phyloP scores from a whole-genome alignment of 1,140 invertebrate species.

The Ridgeia piscesae region DNA sequence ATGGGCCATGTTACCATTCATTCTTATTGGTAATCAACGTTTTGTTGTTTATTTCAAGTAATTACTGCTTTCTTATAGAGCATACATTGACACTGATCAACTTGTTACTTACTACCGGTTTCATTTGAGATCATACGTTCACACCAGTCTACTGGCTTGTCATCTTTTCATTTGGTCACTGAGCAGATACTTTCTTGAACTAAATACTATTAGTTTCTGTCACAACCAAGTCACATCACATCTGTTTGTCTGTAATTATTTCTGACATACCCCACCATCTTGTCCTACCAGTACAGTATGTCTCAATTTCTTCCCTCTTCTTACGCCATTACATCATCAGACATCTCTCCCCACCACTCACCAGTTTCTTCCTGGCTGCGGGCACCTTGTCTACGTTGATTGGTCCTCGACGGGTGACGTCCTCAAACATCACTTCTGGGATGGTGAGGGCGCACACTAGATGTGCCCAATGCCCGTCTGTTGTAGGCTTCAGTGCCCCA shows the following conservation, averaged over 20 bases:
- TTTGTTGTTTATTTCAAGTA: too few species aligned
- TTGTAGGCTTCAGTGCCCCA: slow-evolving; percentile 67
- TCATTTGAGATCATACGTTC: neutral
- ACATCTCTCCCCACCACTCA: slow-evolving; percentile 37
- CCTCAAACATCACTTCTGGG: slow-evolving; percentile 91
- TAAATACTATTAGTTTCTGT: too few species aligned
- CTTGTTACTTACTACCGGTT: too few species aligned
- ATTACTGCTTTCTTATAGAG: too few species aligned
- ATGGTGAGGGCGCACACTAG: slow-evolving; percentile 97
- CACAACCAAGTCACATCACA: neutral
- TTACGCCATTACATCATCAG: neutral
- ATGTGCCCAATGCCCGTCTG: slow-evolving; percentile 83
- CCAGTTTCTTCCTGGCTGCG: slow-evolving; percentile 46
- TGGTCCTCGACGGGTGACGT: slow-evolving; percentile 93
- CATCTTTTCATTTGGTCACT: too few species aligned
- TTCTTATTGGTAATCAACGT: neutral
- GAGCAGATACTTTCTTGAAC: too few species aligned
- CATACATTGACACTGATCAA: too few species aligned
- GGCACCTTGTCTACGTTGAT: slow-evolving; percentile 64
- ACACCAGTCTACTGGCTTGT: neutral
- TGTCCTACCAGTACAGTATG: neutral
- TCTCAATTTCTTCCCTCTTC: neutral
- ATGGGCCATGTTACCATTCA: neutral
- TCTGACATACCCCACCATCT: neutral
- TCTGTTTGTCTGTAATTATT: neutral